Evolutionary conservation across 2,888 invertebrate genomes (phyloP).

Genomic region (Hydrotaea diabolus): DNA sequence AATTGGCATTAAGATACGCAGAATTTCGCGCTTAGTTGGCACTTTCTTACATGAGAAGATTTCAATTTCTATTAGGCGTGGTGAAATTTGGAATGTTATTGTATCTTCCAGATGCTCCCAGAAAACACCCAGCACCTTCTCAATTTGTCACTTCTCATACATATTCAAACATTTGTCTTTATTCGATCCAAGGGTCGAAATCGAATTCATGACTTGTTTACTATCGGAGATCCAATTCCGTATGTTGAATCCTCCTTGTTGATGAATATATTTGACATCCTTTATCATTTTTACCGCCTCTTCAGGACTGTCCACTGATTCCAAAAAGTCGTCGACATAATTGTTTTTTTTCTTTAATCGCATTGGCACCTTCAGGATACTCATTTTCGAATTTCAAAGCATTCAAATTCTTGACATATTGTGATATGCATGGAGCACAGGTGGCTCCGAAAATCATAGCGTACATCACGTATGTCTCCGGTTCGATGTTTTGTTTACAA

Average conservation of each 20-base stretch:
- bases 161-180: too few species aligned
- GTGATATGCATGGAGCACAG: slow-evolving; percentile 28
- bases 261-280: too few species aligned
- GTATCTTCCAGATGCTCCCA: too few species aligned
- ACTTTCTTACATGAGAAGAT: not conserved
- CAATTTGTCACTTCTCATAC: too few species aligned
- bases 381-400: not conserved
- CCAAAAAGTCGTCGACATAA: slow-evolving; percentile 51
- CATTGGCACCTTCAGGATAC: slow-evolving; percentile 20
- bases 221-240: slow-evolving; percentile 46
- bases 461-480: slow-evolving; percentile 39
- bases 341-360: slow-evolving; percentile 36
- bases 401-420: slow-evolving; percentile 24
- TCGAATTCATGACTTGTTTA: too few species aligned
- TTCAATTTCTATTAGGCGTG: too few species aligned
- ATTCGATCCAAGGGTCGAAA: too few species aligned
- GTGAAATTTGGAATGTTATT: too few species aligned
- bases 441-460: slow-evolving; percentile 54
- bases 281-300: slow-evolving; percentile 47
- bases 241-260: not conserved
- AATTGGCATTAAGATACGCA: too few species aligned
- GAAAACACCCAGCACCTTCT: too few species aligned
- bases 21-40: too few species aligned
- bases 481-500: not conserved
- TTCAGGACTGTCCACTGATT: slow-evolving; percentile 38